Percentiles rank a stretch among this genome's conserved stretches.
Conservation (phyloP, 2,113 vertebrate genomes). For the Daubentonia madagascariensis region DNA sequence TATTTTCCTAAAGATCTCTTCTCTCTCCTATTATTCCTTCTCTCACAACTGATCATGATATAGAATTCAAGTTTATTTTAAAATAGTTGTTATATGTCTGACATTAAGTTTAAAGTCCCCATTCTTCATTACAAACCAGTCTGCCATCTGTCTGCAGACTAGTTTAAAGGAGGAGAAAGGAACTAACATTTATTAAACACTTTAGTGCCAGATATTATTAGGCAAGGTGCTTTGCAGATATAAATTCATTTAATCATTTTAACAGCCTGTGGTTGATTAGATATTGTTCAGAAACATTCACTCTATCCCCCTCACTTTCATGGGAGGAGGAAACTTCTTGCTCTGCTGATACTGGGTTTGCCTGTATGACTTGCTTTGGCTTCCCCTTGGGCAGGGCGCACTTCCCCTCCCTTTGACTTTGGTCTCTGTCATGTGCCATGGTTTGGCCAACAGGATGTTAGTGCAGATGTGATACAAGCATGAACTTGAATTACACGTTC, state of each 20-base stretch:
- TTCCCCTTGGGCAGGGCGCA: background rate
- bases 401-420: background rate
- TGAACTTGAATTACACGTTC: background rate
- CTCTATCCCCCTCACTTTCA: background rate
- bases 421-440: background rate
- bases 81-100: background rate
- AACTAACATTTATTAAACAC: constrained; percentile 33
- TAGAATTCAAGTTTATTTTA: constrained; percentile 19
- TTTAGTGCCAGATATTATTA: background rate
- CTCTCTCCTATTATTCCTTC: background rate
- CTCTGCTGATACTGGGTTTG: background rate
- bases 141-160: too few relatives aligned
- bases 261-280: background rate
- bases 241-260: constrained; percentile 25
- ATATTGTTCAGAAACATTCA: constrained; percentile 12
- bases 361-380: background rate
- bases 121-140: background rate
- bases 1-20: background rate
- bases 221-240: background rate
- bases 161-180: constrained; percentile 26
- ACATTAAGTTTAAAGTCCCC: constrained; percentile 17
- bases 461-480: background rate
- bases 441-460: background rate
- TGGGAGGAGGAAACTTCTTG: background rate
- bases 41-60: background rate